A percentile compares a stretch with the other conserved stretches of the same genome.
Conservation (phyloP, 1,140 invertebrate genomes). For the Coenobita brevimanus region DNA sequence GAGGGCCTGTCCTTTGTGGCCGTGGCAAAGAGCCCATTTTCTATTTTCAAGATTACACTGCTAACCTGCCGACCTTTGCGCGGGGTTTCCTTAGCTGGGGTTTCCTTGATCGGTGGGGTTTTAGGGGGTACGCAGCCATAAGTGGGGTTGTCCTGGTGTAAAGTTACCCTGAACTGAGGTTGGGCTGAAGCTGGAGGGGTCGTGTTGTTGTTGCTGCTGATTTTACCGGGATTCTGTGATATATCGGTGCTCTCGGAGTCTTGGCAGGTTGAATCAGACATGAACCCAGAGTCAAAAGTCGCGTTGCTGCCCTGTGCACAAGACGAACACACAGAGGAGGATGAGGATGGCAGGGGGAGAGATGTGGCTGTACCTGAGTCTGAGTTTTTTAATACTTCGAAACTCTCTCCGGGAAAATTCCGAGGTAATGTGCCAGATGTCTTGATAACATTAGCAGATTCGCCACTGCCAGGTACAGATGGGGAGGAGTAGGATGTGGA, state of each 20-base stretch:
- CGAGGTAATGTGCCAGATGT: too few relatives aligned
- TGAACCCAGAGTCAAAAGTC: conserved; percentile 37
- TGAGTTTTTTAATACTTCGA: too few relatives aligned
- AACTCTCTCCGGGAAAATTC: too few relatives aligned
- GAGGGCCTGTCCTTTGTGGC: conserved; percentile 1
- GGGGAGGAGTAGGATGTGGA: too few relatives aligned
- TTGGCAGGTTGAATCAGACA: conserved; percentile 16
- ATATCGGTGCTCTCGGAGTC: not conserved
- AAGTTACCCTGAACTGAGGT: not conserved
- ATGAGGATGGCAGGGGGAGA: not conserved
- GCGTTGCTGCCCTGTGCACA: conserved; percentile 3
- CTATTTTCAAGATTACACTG: conserved; percentile 49
- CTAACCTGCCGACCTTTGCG: conserved; percentile 27
- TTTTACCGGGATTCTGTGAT: not conserved
- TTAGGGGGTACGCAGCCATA: conserved; percentile 10
- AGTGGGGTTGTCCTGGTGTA: conserved; percentile 35
- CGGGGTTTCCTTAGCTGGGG: not conserved
- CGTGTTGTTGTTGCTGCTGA: not conserved
- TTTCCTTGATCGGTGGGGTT: not conserved
- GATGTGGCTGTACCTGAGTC: not conserved
- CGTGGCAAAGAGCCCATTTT: conserved; percentile 54
- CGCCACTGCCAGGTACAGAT: too few relatives aligned
- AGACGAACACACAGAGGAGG: conserved; percentile 16
- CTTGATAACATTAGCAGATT: too few relatives aligned
- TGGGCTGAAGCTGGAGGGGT: too few relatives aligned